phyloP scores from a whole-genome alignment of 2,888 invertebrate species.

The Dynastes tityus region DNA sequence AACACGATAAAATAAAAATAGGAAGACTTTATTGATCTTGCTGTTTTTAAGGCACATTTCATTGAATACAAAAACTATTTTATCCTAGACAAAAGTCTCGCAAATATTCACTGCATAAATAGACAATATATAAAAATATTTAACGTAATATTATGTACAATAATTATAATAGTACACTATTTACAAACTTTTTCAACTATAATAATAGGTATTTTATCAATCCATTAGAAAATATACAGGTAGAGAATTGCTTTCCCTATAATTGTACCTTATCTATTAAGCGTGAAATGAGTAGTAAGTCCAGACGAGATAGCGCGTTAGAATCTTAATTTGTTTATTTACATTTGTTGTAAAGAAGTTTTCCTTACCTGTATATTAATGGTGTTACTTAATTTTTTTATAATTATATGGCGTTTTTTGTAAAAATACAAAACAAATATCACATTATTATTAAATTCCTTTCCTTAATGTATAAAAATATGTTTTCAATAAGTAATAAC shows the following conservation, averaged over 20 bases:
- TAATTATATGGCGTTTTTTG: constrained; percentile 34
- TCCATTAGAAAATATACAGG: constrained; percentile 3
- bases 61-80: constrained; percentile 46
- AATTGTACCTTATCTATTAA: constrained; percentile 5
- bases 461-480: background rate
- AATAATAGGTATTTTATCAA: background rate
- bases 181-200: background rate
- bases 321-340: constrained; percentile 14
- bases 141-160: constrained; percentile 29
- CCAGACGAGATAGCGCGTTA: background rate
- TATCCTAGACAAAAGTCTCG: constrained; percentile 30
- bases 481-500: constrained; percentile 5
- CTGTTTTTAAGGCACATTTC: constrained; percentile 56
- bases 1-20: constrained; percentile 35
- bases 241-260: background rate
- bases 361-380: constrained; percentile 11
- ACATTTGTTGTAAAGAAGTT: background rate
- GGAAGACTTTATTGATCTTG: constrained; percentile 58
- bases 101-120: constrained; percentile 43
- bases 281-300: background rate
- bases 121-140: constrained; percentile 48
- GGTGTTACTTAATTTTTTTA: constrained; percentile 19
- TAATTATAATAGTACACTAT: background rate
- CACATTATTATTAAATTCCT: constrained; percentile 43
- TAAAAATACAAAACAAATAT: constrained; percentile 45